These are phyloP conservation scores for Gymnoscopelus braueri DNA, from an alignment of 2,797 vertebrate species.

Conservation along the genomic window DNA sequence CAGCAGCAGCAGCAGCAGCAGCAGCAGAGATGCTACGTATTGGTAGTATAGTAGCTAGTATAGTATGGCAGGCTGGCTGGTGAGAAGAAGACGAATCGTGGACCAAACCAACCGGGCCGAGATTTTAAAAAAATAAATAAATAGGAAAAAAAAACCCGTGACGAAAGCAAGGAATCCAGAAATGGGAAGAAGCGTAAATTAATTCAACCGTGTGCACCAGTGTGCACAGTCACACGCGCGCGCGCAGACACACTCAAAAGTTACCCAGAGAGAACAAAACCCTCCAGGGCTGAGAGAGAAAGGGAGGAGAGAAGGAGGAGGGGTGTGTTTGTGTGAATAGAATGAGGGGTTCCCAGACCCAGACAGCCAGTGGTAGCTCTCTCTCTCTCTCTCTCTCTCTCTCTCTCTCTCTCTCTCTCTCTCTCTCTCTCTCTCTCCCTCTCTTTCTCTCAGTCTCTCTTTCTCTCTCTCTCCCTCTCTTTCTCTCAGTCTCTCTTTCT, in stretches of 20 bases:
- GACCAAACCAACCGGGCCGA: not conserved
- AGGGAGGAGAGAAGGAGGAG: conserved; percentile 23
- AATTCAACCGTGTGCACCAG: conserved; percentile 21
- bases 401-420: conserved; percentile 51
- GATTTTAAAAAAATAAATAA: too few species aligned
- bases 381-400: conserved; percentile 23
- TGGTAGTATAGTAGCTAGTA: too few species aligned
- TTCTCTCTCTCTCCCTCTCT: conserved; percentile 52
- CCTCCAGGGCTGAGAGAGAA: conserved; percentile 45
- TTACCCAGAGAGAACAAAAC: conserved; percentile 66
- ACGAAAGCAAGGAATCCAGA: conserved; percentile 23
- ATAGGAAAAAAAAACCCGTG: conserved; percentile 13
- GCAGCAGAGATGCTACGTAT: too few species aligned
- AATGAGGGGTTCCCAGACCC: conserved; percentile 65
- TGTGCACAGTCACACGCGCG: conserved; percentile 16
- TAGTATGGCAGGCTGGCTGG: too few species aligned
- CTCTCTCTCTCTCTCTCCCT: conserved; percentile 58
- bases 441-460: too few species aligned
- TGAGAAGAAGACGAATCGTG: not conserved
- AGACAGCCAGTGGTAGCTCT: conserved; percentile 56
- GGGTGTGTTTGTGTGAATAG: conserved; percentile 37
- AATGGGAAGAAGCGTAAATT: conserved; percentile 2
- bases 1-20: too few species aligned
- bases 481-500: conserved; percentile 66
- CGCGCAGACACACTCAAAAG: conserved; percentile 47